phyloP scores from a whole-genome alignment of 2,888 invertebrate genomes.

The Ennomos quercinarius region DNA sequence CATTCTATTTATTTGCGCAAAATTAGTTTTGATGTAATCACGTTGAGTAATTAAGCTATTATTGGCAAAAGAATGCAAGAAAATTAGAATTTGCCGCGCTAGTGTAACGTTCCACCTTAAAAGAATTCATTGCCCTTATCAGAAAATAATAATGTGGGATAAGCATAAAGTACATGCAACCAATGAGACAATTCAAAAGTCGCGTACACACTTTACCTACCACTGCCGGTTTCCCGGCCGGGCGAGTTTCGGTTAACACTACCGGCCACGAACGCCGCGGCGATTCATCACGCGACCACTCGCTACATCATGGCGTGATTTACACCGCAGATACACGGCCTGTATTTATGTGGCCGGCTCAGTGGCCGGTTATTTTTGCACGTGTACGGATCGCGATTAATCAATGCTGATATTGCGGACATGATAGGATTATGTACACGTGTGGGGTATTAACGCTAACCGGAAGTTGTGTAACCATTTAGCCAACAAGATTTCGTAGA shows the following conservation, averaged over 20 bases:
- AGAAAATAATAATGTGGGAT: too few relatives aligned
- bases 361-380: conserved; percentile 21
- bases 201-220: too few relatives aligned
- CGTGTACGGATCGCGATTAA: conserved; percentile 20
- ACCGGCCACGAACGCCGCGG: conserved; percentile 2
- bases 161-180: too few relatives aligned
- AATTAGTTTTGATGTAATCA: too few relatives aligned
- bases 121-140: too few relatives aligned
- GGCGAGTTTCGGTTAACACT: background rate
- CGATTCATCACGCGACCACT: conserved; percentile 24
- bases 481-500: background rate
- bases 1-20: too few relatives aligned
- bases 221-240: too few relatives aligned
- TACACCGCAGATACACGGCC: conserved; percentile 16
- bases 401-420: conserved; percentile 20
- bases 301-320: conserved; percentile 25
- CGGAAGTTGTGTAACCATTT: background rate
- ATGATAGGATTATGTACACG: conserved; percentile 6
- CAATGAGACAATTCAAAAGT: too few relatives aligned
- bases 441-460: conserved; percentile 2
- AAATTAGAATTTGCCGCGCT: too few relatives aligned
- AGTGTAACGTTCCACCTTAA: too few relatives aligned
- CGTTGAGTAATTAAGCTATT: too few relatives aligned
- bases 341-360: conserved; percentile 24
- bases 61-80: too few relatives aligned